phyloP scores from a whole-genome alignment of 1,140 invertebrate species.

The Diuraphis noxia region DNA sequence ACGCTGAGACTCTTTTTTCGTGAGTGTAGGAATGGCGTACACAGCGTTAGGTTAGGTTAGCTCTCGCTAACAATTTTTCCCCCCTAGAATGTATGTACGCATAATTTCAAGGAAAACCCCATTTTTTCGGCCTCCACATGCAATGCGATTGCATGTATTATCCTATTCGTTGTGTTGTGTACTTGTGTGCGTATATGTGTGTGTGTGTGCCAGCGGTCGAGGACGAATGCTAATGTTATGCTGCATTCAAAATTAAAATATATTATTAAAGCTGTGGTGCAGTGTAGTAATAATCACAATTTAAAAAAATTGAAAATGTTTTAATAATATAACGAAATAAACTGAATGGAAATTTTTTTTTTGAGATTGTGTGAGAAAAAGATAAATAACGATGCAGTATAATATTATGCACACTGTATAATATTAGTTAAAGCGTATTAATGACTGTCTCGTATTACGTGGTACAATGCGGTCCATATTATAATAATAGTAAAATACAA shows the following conservation, averaged over 20 bases:
- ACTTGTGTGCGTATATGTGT: not conserved
- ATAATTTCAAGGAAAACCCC: slow-evolving; percentile 49
- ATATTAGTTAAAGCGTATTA: not conserved
- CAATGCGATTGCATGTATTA: not conserved
- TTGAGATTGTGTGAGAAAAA: not conserved
- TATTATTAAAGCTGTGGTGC: not conserved
- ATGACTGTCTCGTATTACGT: not conserved
- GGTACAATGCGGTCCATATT: not conserved
- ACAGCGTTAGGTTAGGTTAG: not conserved
- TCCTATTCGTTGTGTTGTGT: not conserved
- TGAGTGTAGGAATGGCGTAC: not conserved
- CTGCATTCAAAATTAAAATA: not conserved
- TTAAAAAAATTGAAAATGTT: not conserved
- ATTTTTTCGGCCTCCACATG: slow-evolving; percentile 24
- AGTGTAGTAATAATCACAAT: not conserved
- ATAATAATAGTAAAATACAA: not conserved
- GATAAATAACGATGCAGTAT: not conserved
- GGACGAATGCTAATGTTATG: slow-evolving; percentile 26
- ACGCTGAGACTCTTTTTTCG: not conserved
- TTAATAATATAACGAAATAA: not conserved
- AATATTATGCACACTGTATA: not conserved
- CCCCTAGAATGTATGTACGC: not conserved
- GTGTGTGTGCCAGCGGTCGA: slow-evolving; percentile 16
- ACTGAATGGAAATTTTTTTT: not conserved
- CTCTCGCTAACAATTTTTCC: not conserved